Evolutionary conservation across 1,140 invertebrate genomes (phyloP), one percentile per base, ranked within the genome.

Genomic region (Calycopis cecrops): DNA sequence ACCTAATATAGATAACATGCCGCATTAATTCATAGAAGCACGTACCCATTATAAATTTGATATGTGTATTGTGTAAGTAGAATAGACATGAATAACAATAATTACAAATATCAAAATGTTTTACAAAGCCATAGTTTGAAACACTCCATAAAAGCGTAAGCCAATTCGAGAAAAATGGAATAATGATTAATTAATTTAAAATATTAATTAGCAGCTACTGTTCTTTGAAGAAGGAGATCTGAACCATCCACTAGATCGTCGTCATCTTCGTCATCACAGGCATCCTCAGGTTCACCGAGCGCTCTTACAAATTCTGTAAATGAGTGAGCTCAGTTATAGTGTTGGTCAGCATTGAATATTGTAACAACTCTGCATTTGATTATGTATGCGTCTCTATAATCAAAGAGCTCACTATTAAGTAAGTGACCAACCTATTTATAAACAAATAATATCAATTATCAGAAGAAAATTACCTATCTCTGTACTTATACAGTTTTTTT

Each of bases 261-360:
- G 17, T 94, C 93, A 3, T 94, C 93, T 57, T 95, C 94, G 38
- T 93, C 92, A 21, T 95, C 94, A 60, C 93, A 92, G 48, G 93
- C 93, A 60, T 95, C 93, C 61, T 94, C 94, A 12, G 94, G 93
- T 74, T 96, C 94, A 0, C 94, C 94, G 11, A 96, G 87, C 3
- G 94, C 95, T 69, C 94, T 92, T 0, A 94, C 95, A 81, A 96
- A 97, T 90, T 96, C 95, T 95, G 79, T 7, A 90, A 89, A 48
- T 56, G 48, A 38, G 4, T 6, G 6, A 28, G 6, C 2, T 6
- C 21, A n/a, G n/a, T n/a, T n/a, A n/a, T n/a, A n/a, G n/a, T n/a
- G n/a, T n/a, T n/a, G n/a, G n/a, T n/a, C n/a, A n/a, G n/a, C n/a
- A n/a, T n/a, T n/a, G n/a, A n/a, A n/a, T n/a, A n/a, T n/a, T n/a